These are phyloP conservation scores for Oostethus manadensis DNA, from an alignment of 2,113 vertebrate species.

Conservation along the genomic window DNA sequence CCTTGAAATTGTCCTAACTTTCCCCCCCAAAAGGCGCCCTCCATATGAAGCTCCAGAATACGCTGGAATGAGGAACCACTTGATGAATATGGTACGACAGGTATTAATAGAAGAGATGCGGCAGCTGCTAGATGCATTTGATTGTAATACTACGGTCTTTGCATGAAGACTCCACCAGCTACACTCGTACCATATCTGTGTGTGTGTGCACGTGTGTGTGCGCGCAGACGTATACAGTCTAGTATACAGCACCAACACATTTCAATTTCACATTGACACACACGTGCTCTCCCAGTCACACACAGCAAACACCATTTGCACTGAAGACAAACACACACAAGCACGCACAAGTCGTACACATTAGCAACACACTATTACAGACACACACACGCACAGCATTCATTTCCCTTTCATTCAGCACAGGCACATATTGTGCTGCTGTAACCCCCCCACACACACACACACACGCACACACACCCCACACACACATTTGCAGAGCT, in stretches of 20 bases:
- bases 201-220: slow-evolving; percentile 3
- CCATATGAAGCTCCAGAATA: no score
- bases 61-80: no score
- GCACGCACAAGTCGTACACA: slow-evolving; percentile 35
- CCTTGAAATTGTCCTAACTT: no score
- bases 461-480: slow-evolving; percentile 24
- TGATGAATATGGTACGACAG: no score
- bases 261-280: slow-evolving; percentile 16
- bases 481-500: slow-evolving; percentile 54
- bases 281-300: slow-evolving; percentile 8
- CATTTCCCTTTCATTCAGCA: slow-evolving; percentile 68
- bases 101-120: no score
- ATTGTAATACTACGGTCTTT: slow-evolving; percentile 57
- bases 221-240: slow-evolving; percentile 2
- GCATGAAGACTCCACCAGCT: slow-evolving; percentile 58
- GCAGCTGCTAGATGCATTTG: slow-evolving; percentile 17
- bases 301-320: slow-evolving; percentile 36
- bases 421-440: slow-evolving; percentile 66
- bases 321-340: slow-evolving; percentile 42
- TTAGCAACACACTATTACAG: slow-evolving; percentile 40
- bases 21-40: no score
- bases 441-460: slow-evolving; percentile 42
- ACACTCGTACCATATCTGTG: slow-evolving; percentile 41
- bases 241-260: neutral
- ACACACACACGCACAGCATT: slow-evolving; percentile 49